A percentile compares a stretch with the other conserved stretches of the same genome.
phyloP scores from a whole-genome alignment of 2,888 invertebrate genomes.

The Geophilus truncorum region DNA sequence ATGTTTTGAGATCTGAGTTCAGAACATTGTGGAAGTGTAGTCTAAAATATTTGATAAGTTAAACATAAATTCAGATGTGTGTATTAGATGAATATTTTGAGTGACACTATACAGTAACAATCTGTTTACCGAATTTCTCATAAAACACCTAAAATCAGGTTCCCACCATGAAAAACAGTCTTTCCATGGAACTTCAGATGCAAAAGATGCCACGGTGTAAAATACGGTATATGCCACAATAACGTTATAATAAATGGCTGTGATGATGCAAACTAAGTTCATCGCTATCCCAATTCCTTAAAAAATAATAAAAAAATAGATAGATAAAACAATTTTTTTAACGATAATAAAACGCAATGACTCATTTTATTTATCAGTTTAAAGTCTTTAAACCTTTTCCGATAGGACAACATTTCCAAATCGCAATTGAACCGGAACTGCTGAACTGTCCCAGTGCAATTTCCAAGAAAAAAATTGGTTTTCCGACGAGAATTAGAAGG shows the following conservation, averaged over 20 bases:
- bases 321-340: too few relatives aligned
- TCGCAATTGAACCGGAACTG: conserved; percentile 69
- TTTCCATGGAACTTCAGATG: conserved; percentile 62
- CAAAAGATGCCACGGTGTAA: conserved; percentile 66
- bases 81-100: too few relatives aligned
- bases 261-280: conserved; percentile 61
- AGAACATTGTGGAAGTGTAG: not conserved
- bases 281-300: conserved; percentile 56
- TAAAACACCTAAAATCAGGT: conserved; percentile 36
- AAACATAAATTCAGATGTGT: too few relatives aligned
- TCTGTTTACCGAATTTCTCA: not conserved
- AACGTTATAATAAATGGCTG: conserved; percentile 73
- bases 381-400: conserved; percentile 2
- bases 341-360: too few relatives aligned
- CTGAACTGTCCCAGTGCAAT: conserved; percentile 73
- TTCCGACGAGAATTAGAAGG: conserved; percentile 51
- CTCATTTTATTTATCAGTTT: not conserved
- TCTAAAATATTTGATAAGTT: not conserved
- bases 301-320: not conserved
- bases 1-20: not conserved
- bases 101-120: too few relatives aligned
- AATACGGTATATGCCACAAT: conserved; percentile 72
- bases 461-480: conserved; percentile 75
- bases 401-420: conserved; percentile 60
- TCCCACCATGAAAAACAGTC: conserved; percentile 52